Evolutionary conservation across 92 coral and sea anemone genomes (phyloP), one percentile per base, ranked within the genome.

Genomic region (Palythoa heliodiscus): DNA sequence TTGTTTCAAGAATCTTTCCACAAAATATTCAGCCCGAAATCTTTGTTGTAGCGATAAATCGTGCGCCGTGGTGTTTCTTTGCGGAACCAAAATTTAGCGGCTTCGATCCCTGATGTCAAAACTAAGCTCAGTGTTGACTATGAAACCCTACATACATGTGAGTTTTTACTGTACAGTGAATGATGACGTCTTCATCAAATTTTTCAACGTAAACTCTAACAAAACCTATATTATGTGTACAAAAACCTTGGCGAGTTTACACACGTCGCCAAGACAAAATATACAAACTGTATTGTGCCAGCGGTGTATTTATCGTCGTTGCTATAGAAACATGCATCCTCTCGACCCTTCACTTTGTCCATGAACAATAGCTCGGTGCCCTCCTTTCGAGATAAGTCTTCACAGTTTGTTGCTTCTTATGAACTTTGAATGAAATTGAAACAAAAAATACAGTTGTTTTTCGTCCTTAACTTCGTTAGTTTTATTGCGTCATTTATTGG

Each of bases 211-310:
- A 50, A 64, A 66, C 8, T 23, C 63, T 17, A 22, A 11, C 58
- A 48, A 80, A 47, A 3, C 58, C 57, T 40, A 47, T 37, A 47
- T 47, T 52, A 25, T 23, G 52, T 76, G 67, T 29, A 53, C 50
- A 58, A 25, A 10, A 24, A 2, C 58, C 7, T 10, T n/a, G 16
- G 16, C 37, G 12, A 66, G 84, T 80, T 80, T 80, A 80, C 74
- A 1, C 61, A 22, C 39, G 84, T 80, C 84, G 84, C 84, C 55
- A 80, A 80, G 84, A 66, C 84, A 80, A 80, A 80, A 22, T 22
- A 14, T 22, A 25, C 57, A 80, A 80, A 80, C 73, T 39, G 52
- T 78, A 80, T 80, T 70, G 84, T 70, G 74, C 43, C 74, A 67
- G 73, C 74, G 84, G 84, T 60, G 58, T 80, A 80, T 80, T 80